These are phyloP conservation scores for Aegotheles bennettii DNA, from an alignment of 2,113 vertebrate species.

Conservation along the genomic window DNA sequence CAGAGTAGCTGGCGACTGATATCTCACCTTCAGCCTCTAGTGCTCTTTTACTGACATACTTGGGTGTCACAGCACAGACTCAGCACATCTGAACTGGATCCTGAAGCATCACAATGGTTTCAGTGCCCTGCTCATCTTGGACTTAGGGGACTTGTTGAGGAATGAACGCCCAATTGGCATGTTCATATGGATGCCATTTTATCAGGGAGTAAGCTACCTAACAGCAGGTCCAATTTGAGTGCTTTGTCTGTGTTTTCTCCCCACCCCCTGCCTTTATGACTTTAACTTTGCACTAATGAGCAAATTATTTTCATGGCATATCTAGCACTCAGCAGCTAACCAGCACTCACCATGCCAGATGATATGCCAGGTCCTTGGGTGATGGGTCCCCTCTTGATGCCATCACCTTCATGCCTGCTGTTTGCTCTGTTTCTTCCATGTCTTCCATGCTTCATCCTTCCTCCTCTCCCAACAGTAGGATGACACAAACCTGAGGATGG, in stretches of 20 bases:
- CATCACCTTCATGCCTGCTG: neutral
- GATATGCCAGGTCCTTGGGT: neutral
- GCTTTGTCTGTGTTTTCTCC: neutral
- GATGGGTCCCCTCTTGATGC: neutral
- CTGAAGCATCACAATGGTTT: neutral
- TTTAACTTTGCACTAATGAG: neutral
- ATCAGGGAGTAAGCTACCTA: neutral
- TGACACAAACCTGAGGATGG: neutral
- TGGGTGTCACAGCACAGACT: neutral
- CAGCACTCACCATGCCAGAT: neutral
- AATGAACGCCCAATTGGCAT: neutral
- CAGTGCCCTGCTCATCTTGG: neutral
- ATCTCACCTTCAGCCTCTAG: slow-evolving; percentile 28
- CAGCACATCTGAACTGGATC: neutral
- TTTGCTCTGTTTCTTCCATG: neutral
- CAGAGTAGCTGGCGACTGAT: neutral
- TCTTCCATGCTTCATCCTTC: neutral
- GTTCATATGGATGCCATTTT: neutral
- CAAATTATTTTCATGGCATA: neutral
- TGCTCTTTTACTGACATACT: neutral
- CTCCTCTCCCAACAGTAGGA: neutral
- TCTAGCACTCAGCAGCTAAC: neutral
- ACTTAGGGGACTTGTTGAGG: neutral
- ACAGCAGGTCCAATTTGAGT: no score
- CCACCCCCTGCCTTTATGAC: neutral